These are phyloP conservation scores for Schizothorax lantsangensis DNA, from an alignment of 2,797 vertebrate genomes.

Conservation along the genomic window DNA sequence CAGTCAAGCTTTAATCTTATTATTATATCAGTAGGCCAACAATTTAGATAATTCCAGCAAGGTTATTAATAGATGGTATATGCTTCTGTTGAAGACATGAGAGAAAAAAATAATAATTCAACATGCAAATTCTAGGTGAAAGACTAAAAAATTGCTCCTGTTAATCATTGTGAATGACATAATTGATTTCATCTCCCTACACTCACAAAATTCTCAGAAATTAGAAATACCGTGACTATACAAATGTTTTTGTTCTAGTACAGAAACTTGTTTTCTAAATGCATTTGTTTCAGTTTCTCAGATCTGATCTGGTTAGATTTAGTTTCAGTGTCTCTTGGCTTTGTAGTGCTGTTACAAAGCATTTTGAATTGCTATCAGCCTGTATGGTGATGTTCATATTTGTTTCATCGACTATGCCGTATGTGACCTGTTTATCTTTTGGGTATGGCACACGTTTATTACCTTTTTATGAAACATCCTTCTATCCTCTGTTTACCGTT, in stretches of 20 bases:
- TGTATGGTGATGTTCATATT: conserved; percentile 9
- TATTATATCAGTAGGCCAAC: background rate
- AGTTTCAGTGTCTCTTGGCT: background rate
- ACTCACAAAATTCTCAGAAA: background rate
- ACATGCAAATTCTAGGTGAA: background rate
- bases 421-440: conserved; percentile 23
- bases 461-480: conserved; percentile 32
- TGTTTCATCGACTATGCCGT: conserved; percentile 15
- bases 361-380: conserved; percentile 11
- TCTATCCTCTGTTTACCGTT: background rate
- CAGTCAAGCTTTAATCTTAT: background rate
- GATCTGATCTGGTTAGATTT: background rate
- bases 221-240: background rate
- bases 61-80: background rate
- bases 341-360: background rate
- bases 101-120: background rate
- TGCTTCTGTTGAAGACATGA: background rate
- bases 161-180: background rate
- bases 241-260: background rate
- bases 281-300: background rate
- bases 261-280: background rate
- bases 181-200: background rate
- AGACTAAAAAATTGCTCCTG: background rate
- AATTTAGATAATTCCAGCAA: background rate
- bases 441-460: conserved; percentile 33